Evolutionary conservation across 2,113 vertebrate species (phyloP).

Genomic region (Colistium nudipinnis): DNA sequence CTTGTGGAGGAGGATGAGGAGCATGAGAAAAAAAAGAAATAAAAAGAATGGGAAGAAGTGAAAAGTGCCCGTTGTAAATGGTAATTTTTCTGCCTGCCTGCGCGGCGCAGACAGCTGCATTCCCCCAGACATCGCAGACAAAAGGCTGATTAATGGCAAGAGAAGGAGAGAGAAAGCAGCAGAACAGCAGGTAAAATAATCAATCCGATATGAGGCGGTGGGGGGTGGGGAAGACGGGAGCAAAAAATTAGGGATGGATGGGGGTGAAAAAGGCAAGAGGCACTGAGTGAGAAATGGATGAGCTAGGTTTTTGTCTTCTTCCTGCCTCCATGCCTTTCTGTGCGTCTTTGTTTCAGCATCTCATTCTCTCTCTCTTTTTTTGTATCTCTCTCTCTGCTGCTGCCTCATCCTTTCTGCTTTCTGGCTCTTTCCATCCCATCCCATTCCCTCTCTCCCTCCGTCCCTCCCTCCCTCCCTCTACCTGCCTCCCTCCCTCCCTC

Average conservation of each 20-base stretch:
- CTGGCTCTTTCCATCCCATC: slow-evolving; percentile 18
- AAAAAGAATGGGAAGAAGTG: no score
- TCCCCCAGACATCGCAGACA: slow-evolving; percentile 33
- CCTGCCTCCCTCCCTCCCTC: slow-evolving; percentile 18
- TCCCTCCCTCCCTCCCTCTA: slow-evolving; percentile 17
- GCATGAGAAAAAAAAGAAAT: not conserved
- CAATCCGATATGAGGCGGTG: slow-evolving; percentile 6
- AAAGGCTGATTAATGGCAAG: slow-evolving; percentile 40
- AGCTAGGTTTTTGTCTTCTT: slow-evolving; percentile 38
- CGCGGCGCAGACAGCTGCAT: slow-evolving; percentile 29
- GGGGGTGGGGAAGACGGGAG: slow-evolving; percentile 11
- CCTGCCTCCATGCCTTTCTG: slow-evolving; percentile 4
- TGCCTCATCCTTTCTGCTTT: slow-evolving; percentile 31
- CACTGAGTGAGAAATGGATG: slow-evolving; percentile 4
- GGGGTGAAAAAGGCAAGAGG: slow-evolving; percentile 30
- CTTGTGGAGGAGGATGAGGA: slow-evolving; percentile 14
- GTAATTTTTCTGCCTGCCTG: slow-evolving; percentile 13
- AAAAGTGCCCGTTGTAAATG: not conserved
- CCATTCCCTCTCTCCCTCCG: slow-evolving; percentile 18
- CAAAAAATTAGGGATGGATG: slow-evolving; percentile 52
- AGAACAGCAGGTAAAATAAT: slow-evolving; percentile 25
- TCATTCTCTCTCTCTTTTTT: slow-evolving; percentile 1
- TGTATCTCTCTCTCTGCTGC: slow-evolving; percentile 35
- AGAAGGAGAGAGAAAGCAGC: slow-evolving; percentile 59
- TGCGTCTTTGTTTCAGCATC: slow-evolving; percentile 20